Evolutionary conservation across 2,113 vertebrate genomes (phyloP), one percentile per base, ranked within the genome.

Genomic region (Vidua macroura): DNA sequence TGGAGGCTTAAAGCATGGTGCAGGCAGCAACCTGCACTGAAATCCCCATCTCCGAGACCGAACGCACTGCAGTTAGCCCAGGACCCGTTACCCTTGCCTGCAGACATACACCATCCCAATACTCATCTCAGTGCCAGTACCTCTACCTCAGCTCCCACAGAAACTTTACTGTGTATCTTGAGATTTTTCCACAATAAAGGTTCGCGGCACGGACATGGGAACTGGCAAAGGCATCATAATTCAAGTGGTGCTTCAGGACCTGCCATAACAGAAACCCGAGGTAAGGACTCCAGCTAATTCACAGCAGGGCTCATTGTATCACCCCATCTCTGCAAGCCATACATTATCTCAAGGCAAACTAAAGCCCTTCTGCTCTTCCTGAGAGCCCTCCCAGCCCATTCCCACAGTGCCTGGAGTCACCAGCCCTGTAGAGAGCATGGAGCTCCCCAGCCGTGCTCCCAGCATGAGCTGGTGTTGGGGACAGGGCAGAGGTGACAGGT

Each of bases 361-460:
- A 97, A 93, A 96, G 93, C 93, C 74, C 73, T 88, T 86, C 84
- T 15, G 6, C 66, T 70, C 88, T 25, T 89, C 41, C 73, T 31
- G 27, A 73, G 73, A 92, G 79, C 46, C 51, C 69, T 76, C 44
- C 33, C 3, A 10, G 53, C 77, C 69, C 15, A 1, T 86, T 89
- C 74, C 88, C 78, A 84, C 23, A 60, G 83, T 67, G 63, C 70
- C 43, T 20, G 13, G 51, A 60, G 30, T 18, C 48, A 60, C 70
- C 18, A 44, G 74, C 75, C 78, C 86, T 3, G 7, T 76, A 89
- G 56, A 78, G 95, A 84, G 83, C 51, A 51, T 85, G 68, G 85
- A 93, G 96, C 90, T 98, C 96, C 90, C 96, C 88, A 92, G 96
- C 96, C 15, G 16, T 66, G 75, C 91, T 97, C 97, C 94, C 97